These are phyloP conservation scores for Choloepus hoffmanni DNA, from an alignment of 2,113 vertebrate genomes.

Conservation along the genomic window DNA sequence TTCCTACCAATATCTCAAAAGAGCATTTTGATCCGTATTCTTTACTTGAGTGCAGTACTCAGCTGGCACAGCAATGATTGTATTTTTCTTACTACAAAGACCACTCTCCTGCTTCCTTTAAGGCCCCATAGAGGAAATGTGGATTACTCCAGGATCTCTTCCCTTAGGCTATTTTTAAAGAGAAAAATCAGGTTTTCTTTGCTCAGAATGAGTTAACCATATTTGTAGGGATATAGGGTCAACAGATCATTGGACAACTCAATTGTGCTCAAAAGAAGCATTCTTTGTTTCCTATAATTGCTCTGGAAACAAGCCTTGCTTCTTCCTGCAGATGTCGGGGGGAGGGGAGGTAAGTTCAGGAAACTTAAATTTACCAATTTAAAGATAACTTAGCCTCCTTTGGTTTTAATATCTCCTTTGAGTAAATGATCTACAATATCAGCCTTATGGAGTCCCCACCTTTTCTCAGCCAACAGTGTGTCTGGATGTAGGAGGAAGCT, in stretches of 20 bases:
- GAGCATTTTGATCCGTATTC: neutral
- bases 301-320: neutral
- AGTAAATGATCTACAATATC: neutral
- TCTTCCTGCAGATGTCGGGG: neutral
- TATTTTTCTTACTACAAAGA: conserved; percentile 33
- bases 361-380: neutral
- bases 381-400: neutral
- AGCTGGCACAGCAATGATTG: neutral
- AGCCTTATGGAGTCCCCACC: neutral
- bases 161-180: neutral
- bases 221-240: neutral
- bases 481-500: neutral
- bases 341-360: neutral
- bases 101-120: conserved; percentile 22
- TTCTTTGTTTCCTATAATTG: neutral
- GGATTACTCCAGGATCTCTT: neutral
- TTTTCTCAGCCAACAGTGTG: neutral
- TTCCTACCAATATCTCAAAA: neutral
- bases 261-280: neutral
- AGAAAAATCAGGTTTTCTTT: neutral
- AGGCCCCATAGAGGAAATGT: neutral
- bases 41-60: neutral
- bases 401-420: neutral
- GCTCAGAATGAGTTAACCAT: neutral
- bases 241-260: neutral